phyloP scores from a whole-genome alignment of 1,140 invertebrate species.

The Lordiphosa stackelbergi region DNA sequence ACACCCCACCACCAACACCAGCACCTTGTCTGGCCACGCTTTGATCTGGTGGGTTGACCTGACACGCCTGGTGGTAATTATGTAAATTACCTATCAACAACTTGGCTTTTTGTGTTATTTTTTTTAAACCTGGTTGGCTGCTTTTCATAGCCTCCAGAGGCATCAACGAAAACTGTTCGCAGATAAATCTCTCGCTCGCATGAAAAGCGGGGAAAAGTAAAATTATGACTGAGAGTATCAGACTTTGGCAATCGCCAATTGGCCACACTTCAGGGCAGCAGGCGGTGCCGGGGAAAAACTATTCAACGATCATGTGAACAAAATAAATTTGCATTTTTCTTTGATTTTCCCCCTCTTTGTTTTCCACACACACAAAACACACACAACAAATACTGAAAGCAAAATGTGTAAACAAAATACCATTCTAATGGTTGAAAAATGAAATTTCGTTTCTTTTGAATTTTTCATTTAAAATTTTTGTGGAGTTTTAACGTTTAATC shows the following conservation, averaged over 20 bases:
- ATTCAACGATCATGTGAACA: constrained; percentile 16
- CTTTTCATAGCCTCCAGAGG: constrained; percentile 33
- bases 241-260: constrained; percentile 45
- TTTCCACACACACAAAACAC: no score
- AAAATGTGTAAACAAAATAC: no score
- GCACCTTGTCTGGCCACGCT: constrained; percentile 9
- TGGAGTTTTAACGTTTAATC: not conserved
- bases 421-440: not conserved
- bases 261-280: constrained; percentile 32
- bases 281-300: constrained; percentile 2
- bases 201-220: constrained; percentile 13
- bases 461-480: no score
- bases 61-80: constrained; percentile 58
- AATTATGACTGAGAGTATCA: constrained; percentile 30
- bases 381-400: no score
- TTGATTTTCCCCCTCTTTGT: not conserved
- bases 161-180: constrained; percentile 28
- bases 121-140: constrained; percentile 33
- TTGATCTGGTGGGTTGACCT: constrained; percentile 10
- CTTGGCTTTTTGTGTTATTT: not conserved
- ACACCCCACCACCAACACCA: no score
- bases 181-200: constrained; percentile 51
- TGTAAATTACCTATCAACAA: constrained; percentile 62
- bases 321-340: constrained; percentile 10
- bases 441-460: not conserved